Evolutionary conservation across 35 echinoderm and acorn worm genomes (phyloP).

Genomic region (Ophiothrix spiculata): DNA sequence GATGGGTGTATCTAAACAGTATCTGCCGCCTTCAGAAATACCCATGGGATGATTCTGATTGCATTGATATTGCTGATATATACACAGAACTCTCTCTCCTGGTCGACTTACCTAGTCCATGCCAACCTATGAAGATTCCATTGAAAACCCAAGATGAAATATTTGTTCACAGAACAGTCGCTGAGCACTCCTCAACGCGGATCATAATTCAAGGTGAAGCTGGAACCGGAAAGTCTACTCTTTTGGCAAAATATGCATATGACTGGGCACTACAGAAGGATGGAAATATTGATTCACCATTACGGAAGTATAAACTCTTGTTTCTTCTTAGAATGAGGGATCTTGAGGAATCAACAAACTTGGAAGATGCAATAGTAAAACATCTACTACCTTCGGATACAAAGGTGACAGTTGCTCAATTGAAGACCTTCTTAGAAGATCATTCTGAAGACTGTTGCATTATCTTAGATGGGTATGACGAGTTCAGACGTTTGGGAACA

Average conservation of each 20-base stretch:
- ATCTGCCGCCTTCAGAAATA: neutral
- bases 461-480: slow-evolving; percentile 57
- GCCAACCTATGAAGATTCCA: slow-evolving; percentile 29
- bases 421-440: slow-evolving; percentile 31
- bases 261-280: slow-evolving; percentile 29
- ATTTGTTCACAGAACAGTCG: slow-evolving; percentile 4
- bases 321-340: slow-evolving; percentile 42
- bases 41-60: slow-evolving; percentile 42
- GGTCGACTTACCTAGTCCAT: slow-evolving; percentile 15
- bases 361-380: slow-evolving; percentile 39
- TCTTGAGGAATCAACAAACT: slow-evolving; percentile 31
- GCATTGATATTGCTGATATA: slow-evolving; percentile 17
- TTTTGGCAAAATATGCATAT: slow-evolving; percentile 26
- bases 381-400: slow-evolving; percentile 28
- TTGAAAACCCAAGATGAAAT: slow-evolving; percentile 23
- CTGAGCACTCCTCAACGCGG: neutral
- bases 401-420: neutral
- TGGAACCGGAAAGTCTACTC: slow-evolving; percentile 52
- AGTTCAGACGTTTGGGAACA: slow-evolving; percentile 44
- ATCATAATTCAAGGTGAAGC: slow-evolving; percentile 35
- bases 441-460: slow-evolving; percentile 38
- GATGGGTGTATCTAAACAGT: neutral
- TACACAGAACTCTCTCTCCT: slow-evolving; percentile 45
- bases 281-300: neutral
- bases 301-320: slow-evolving; percentile 10